These are phyloP conservation scores for Martes flavigula DNA, from an alignment of 2,797 vertebrate species.

Conservation along the genomic window DNA sequence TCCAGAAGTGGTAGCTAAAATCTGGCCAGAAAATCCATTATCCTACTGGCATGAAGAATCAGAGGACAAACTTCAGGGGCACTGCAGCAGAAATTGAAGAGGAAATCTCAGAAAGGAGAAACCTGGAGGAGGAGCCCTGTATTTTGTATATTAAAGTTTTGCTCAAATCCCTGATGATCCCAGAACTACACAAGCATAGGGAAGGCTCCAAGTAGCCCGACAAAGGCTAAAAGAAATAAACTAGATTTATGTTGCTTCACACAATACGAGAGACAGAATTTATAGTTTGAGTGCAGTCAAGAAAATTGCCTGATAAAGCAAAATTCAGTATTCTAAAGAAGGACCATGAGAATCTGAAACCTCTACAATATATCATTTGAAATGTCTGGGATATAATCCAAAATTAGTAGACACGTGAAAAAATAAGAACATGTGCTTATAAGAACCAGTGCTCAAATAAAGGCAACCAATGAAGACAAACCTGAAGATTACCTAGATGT, in stretches of 20 bases:
- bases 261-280: not conserved
- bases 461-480: not conserved
- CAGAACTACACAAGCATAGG: not conserved
- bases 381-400: not conserved
- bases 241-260: not conserved
- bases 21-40: not conserved
- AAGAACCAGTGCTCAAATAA: not conserved
- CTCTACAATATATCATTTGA: not conserved
- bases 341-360: not conserved
- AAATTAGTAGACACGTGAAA: not conserved
- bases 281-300: not conserved
- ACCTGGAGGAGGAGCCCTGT: not conserved
- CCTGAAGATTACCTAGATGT: not conserved
- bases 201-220: not conserved
- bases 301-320: not conserved
- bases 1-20: not conserved
- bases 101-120: not conserved
- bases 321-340: not conserved
- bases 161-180: not conserved
- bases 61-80: not conserved
- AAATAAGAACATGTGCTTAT: not conserved
- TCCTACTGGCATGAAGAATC: not conserved
- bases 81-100: not conserved
- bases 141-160: not conserved
- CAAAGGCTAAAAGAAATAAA: not conserved